Base-by-base conservation (phyloP, 2,113 vertebrate genomes). In the Galbula dea region DNA sequence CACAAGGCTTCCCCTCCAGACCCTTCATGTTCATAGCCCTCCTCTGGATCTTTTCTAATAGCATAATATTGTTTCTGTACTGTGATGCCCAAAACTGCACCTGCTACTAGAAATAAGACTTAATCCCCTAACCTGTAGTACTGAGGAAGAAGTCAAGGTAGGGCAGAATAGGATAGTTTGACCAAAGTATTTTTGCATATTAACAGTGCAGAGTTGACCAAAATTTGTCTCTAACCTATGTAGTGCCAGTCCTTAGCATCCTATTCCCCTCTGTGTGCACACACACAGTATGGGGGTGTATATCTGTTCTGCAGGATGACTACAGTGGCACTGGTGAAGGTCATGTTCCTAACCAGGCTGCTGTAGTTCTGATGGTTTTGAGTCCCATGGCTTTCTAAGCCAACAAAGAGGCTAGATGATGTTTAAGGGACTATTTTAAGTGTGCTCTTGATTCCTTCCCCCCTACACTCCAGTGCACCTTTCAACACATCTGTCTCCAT, bases 241-340 rank as follows among this genome's bases (percentile, higher is more conserved):
- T 32, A 16, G 14, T 20, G 15, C 43, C 36, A 68, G 12, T 57
- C 36, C 27, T 21, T n/a, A 7, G 18, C 45, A 29, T 73, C 55
- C 54, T 6, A 5, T 68, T 79, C 15, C 21, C 1, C 14, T 0
- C 5, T 1, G 1, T 3, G 2, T 8, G 4, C 29, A 3, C 24
- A 18, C 29, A 5, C 46, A 20, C 4, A 1, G 2, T 3, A 5
- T 39, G 9, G 0, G 3, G 30, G 14, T 7, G 5, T 23, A 11
- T 17, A 23, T 15, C 27, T 45, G 23, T 65, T 86, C 48, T 66
- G 13, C 66, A 68, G n/a, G 23, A 20, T 65, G 41, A 26, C 14
- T 34, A 16, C 19, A 54, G 41, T 8, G 63, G 52, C 10, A 10
- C 36, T 63, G 24, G 9, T 63, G 49, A 61, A 61, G 24, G 54